Evolutionary conservation across 2,888 invertebrate species (phyloP).

Genomic region (Metopia argyrocephala): DNA sequence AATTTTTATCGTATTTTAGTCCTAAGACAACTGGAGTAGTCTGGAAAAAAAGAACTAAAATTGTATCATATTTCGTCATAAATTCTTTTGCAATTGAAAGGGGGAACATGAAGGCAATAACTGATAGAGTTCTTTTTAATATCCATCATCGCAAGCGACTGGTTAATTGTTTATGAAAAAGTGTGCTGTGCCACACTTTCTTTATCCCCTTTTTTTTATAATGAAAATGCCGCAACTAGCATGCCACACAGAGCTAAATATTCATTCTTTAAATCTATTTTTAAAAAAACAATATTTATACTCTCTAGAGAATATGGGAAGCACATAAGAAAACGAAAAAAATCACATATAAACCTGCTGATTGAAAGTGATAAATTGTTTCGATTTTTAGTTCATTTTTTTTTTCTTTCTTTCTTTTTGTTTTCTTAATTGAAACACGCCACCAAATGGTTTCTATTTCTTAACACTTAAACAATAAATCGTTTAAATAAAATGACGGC

Average conservation of each 20-base stretch:
- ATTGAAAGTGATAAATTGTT: conserved; percentile 52
- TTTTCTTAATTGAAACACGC: neutral
- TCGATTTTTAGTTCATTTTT: neutral
- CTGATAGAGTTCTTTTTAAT: conserved; percentile 47
- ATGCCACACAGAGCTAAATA: neutral
- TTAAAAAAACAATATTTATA: neutral
- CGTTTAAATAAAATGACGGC: neutral
- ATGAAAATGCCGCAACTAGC: neutral
- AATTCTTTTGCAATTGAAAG: conserved; percentile 16
- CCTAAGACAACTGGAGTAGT: neutral
- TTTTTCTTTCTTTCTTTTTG: neutral
- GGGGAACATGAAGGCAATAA: conserved; percentile 8
- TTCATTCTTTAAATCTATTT: conserved; percentile 42
- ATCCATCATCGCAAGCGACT: conserved; percentile 50
- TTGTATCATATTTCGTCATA: conserved; percentile 32
- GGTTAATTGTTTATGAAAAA: conserved; percentile 43
- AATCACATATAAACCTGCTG: conserved; percentile 15
- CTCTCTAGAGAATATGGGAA: neutral
- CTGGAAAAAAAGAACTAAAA: conserved; percentile 35
- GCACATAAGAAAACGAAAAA: neutral
- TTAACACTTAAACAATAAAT: conserved; percentile 29
- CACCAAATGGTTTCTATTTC: conserved; percentile 37
- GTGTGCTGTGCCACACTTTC: conserved; percentile 37
- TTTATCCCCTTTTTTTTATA: neutral
- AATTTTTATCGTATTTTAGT: neutral